These are phyloP conservation scores for Spilosoma lubricipeda DNA, from an alignment of 2,888 invertebrate genomes.

Conservation along the genomic window DNA sequence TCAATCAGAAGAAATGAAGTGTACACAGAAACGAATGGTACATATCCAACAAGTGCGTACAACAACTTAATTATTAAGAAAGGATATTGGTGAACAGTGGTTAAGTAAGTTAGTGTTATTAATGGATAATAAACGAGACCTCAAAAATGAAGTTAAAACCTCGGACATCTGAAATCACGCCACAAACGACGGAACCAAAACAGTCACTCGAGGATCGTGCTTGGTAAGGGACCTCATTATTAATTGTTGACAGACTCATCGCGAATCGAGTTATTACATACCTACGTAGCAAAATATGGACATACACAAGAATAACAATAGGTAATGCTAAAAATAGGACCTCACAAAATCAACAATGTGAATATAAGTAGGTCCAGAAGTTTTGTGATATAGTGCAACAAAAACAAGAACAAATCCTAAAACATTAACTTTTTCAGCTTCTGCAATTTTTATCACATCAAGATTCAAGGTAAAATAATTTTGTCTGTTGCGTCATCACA, in stretches of 20 bases:
- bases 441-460: neutral
- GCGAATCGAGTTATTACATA: neutral
- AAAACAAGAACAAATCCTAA: neutral
- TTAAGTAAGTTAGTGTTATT: constrained; percentile 5
- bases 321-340: neutral
- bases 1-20: too few relatives aligned
- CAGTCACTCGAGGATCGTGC: too few relatives aligned
- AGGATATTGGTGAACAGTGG: too few relatives aligned
- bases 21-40: too few relatives aligned
- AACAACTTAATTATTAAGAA: too few relatives aligned
- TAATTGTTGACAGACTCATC: constrained; percentile 32
- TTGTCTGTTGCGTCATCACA: constrained; percentile 19
- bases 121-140: constrained; percentile 1
- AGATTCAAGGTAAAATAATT: neutral
- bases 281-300: neutral
- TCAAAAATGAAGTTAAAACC: neutral
- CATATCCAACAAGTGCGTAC: too few relatives aligned
- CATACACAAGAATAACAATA: too few relatives aligned
- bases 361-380: neutral
- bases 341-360: too few relatives aligned
- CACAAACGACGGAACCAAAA: too few relatives aligned
- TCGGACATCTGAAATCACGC: too few relatives aligned
- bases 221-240: neutral
- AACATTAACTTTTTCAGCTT: neutral
- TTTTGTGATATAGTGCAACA: too few relatives aligned